Percentiles rank a stretch among this genome's conserved stretches.
These are phyloP conservation scores for Trinectes maculatus DNA, from an alignment of 2,113 vertebrate species.

Conservation along the genomic window DNA sequence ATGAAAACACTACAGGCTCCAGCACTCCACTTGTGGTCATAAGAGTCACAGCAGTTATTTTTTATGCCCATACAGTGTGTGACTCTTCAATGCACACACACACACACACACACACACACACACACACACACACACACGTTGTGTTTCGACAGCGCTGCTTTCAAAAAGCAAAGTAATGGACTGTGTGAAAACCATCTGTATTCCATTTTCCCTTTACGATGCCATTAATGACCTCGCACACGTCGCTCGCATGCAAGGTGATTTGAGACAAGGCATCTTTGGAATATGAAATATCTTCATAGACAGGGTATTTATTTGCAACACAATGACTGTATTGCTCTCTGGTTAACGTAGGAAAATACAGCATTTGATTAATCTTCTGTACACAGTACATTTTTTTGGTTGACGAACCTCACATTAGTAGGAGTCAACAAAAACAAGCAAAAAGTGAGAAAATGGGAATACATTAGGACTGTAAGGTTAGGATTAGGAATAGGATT, in stretches of 20 bases:
- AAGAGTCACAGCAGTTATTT: constrained; percentile 18
- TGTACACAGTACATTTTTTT: too few relatives aligned
- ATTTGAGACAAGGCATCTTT: constrained; percentile 23
- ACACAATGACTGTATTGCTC: too few relatives aligned
- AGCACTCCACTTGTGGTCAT: constrained; percentile 7
- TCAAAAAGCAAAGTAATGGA: constrained; percentile 65
- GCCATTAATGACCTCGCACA: constrained; percentile 52
- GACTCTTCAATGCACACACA: constrained; percentile 17
- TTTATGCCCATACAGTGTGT: constrained; percentile 1
- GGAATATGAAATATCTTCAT: too few relatives aligned
- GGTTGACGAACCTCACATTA: too few relatives aligned
- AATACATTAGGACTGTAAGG: too few relatives aligned
- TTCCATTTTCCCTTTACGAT: constrained; percentile 47
- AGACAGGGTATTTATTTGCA: neutral
- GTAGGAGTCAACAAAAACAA: too few relatives aligned
- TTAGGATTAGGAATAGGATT: too few relatives aligned
- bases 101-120: neutral
- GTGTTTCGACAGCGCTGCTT: constrained; percentile 34
- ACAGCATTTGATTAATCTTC: too few relatives aligned
- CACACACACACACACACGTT: constrained; percentile 10
- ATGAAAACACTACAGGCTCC: neutral
- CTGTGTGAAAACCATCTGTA: constrained; percentile 67
- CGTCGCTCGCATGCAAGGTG: constrained; percentile 32
- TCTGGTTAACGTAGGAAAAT: too few relatives aligned
- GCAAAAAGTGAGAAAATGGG: too few relatives aligned